Conservation (phyloP, 1,140 invertebrate genomes). For the Phocides pigmalion region DNA sequence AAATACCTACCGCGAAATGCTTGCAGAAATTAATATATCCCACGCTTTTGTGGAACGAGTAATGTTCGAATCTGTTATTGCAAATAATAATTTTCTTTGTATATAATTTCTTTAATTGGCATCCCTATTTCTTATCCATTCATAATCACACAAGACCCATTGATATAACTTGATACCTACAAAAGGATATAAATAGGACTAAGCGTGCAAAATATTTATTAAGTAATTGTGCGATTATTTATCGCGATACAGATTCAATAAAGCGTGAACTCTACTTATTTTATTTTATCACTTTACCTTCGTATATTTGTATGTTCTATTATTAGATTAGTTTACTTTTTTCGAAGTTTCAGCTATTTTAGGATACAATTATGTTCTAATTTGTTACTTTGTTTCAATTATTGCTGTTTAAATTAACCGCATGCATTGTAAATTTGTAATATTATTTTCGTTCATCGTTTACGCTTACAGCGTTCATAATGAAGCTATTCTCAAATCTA, state of each 20-base stretch:
- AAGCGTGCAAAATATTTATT: not conserved
- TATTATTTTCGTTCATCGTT: not conserved
- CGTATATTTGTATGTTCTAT: not conserved
- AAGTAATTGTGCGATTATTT: slow-evolving; percentile 2
- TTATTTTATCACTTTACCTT: not conserved
- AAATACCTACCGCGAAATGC: slow-evolving; percentile 7
- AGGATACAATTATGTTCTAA: too few relatives aligned
- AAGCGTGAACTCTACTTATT: slow-evolving; percentile 6
- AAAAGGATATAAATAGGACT: slow-evolving; percentile 4
- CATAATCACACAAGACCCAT: not conserved
- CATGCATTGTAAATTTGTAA: too few relatives aligned
- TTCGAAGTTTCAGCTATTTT: not conserved
- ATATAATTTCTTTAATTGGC: too few relatives aligned
- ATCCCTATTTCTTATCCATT: not conserved
- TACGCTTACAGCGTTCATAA: not conserved
- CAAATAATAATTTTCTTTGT: too few relatives aligned
- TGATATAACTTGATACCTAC: not conserved
- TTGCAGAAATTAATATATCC: not conserved
- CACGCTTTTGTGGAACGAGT: too few relatives aligned
- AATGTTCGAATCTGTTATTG: not conserved
- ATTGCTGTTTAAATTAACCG: too few relatives aligned
- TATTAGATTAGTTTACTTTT: not conserved
- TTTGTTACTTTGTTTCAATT: too few relatives aligned
- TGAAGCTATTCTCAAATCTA: not conserved
- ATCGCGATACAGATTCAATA: not conserved